Base-by-base conservation (phyloP, 2,888 invertebrate species). In the Drosophila mettleri region DNA sequence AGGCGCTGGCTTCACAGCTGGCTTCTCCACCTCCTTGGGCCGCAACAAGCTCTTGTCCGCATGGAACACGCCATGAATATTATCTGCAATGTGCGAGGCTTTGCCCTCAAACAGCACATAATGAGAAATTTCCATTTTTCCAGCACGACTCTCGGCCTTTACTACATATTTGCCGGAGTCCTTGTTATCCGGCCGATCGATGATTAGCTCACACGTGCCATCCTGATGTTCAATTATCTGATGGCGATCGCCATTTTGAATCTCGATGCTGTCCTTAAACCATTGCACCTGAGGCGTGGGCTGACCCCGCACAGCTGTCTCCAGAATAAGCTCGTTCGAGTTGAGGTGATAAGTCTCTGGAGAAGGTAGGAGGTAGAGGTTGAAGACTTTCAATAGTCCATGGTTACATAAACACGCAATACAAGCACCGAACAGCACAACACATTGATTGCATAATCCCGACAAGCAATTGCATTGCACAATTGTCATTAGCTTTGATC, bases 141-240 rank as follows among this genome's bases (percentile, higher is more conserved):
- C 95, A 29, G 95, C 93, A 1, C 94, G 93, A 89, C 95, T 96
- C 88, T 95, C 95, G 1, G 96, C 96, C 89, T 94, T 94, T 78
- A 96, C 96, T 0, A 95, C 95, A 90, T 96, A 97, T 82, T 94
- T 94, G 41, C 96, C 97, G 62, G 94, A 95, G 89, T 97, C 97
- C 27, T 93, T 93, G 14, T 93, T 91, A 31, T 93, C 94, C 0
- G 97, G 96, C 22, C 94, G 93, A 62, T 93, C 93, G 69, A 97
- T 95, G 41, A 94, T 93, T 12, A 97, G 91, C 73, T 95, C 94
- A 88, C 96, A 96, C 22, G 95, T 94, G 1, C 96, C 96, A 82
- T 97, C 96, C 14, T 95, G 94, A 49, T 95, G 93, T 84, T 96
- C 95, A 69, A 94, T 93, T 12, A 95, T 94, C 83, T 94, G 94